phyloP scores from a whole-genome alignment of 2,888 invertebrate species.

The Drosophila formosana region DNA sequence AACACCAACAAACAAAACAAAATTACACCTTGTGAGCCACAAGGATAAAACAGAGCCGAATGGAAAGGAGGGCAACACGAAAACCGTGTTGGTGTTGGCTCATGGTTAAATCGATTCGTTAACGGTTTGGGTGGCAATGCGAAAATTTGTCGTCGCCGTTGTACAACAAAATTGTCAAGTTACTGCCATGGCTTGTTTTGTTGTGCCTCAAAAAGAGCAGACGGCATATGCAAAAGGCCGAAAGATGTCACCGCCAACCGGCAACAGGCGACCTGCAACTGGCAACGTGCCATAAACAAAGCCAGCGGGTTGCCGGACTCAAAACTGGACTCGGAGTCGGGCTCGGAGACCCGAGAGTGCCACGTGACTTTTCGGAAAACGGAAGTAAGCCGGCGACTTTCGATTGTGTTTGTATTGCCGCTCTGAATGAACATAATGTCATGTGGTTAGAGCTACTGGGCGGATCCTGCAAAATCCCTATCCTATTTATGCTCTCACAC shows the following conservation, averaged over 20 bases:
- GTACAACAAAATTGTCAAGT: conserved; percentile 75
- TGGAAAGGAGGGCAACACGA: conserved; percentile 39
- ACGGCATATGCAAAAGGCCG: conserved; percentile 61
- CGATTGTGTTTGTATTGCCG: conserved; percentile 42
- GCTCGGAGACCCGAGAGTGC: conserved; percentile 57
- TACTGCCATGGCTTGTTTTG: conserved; percentile 22
- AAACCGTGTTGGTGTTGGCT: conserved; percentile 53
- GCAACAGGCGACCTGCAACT: conserved; percentile 36
- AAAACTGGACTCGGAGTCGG: conserved; percentile 5
- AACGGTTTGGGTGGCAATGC: conserved; percentile 82
- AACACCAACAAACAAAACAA: conserved; percentile 31
- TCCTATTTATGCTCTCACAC: conserved; percentile 60
- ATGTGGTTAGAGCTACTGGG: conserved; percentile 70
- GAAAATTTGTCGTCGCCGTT: conserved; percentile 71
- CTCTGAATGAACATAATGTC: conserved; percentile 56
- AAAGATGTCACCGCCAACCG: conserved; percentile 59
- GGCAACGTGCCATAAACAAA: conserved; percentile 82
- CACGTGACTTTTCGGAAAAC: conserved; percentile 82
- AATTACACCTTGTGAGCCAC: conserved; percentile 80
- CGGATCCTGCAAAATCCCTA: conserved; percentile 48
- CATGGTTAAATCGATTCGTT: conserved; percentile 79
- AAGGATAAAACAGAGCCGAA: conserved; percentile 63
- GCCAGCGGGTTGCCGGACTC: conserved; percentile 75
- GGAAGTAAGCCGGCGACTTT: conserved; percentile 64
- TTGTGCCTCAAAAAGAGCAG: conserved; percentile 36